Base-by-base conservation (phyloP, 2,113 vertebrate species). In the Cyprinus carpio region DNA sequence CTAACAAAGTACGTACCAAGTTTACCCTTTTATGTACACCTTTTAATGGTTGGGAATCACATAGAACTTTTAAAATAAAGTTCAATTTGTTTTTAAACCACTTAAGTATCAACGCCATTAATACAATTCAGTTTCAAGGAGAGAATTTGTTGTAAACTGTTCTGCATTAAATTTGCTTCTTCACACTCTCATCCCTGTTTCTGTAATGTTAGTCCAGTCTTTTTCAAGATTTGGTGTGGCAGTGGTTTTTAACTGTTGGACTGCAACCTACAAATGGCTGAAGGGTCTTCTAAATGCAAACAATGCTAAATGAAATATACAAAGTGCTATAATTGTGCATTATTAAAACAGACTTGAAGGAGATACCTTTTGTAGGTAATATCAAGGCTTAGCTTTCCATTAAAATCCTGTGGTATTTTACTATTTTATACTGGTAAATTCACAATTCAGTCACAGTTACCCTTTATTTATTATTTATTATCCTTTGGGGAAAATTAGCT, bases 1-100 rank as follows among this genome's bases (percentile, higher is more conserved):
- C 84, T 54, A 72, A 86, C 86, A 75, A 46, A 75, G 82, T 81
- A 62, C 75, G 67, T 58, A 40, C 56, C 31, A 58, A 40, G 51
- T 27, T 51, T 67, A 84, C 34, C 49, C 46, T 64, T 71, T 83
- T 4, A 43, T 43, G 40, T 82, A 58, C n/a, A 74, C 80, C 67
- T 71, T 60, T 54, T 51, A 83, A 77, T 64, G 64, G 72, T 29
- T 82, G 56, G 25, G 58, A 84, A 86, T 69, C 23, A 81, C n/a
- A 43, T 72, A 75, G 75, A 86, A 40, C 13, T 15, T 81, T 82
- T n/a, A 1, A 34, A 51, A 67, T 69, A 11, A 2, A 65, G 16
- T 25, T 12, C 0, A 4, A 60, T 23, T 29, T n/a, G 78, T 16
- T n/a, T n/a, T n/a, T 72, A 74, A 78, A 81, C 37, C 25, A 72